Evolutionary conservation across 2,888 invertebrate genomes (phyloP).

Genomic region (Acrobasis suavella): DNA sequence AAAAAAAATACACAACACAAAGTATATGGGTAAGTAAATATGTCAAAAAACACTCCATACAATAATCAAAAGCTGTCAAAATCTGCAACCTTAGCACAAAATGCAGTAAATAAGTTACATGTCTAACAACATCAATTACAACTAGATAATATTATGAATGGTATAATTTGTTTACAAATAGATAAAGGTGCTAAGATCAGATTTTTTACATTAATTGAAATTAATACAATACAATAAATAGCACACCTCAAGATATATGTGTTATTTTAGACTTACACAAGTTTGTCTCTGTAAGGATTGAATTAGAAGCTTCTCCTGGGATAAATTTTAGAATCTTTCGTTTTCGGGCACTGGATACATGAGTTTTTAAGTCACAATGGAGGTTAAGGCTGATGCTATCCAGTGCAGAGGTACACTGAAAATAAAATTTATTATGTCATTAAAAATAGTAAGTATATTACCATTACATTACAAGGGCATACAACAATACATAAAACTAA

Average conservation of each 20-base stretch:
- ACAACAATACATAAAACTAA: too few species aligned
- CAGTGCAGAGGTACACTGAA: constrained; percentile 74
- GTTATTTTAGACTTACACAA: constrained; percentile 54
- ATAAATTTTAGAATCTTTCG: constrained; percentile 44
- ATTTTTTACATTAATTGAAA: constrained; percentile 49
- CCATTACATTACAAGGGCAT: background rate
- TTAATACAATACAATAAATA: constrained; percentile 47
- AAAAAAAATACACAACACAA: constrained; percentile 57
- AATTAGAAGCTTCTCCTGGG: constrained; percentile 58
- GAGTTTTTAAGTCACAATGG: constrained; percentile 36
- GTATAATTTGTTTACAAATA: constrained; percentile 31
- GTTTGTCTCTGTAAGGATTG: constrained; percentile 55
- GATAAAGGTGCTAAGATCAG: constrained; percentile 61
- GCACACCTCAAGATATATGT: constrained; percentile 46
- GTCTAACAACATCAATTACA: constrained; percentile 39
- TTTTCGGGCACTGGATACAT: constrained; percentile 60
- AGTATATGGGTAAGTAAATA: constrained; percentile 54
- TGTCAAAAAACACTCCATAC: constrained; percentile 73
- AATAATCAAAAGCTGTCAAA: constrained; percentile 58
- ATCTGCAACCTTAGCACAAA: constrained; percentile 64
- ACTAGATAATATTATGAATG: constrained; percentile 33
- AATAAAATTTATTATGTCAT: constrained; percentile 42
- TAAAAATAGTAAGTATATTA: constrained; percentile 5
- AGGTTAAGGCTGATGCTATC: constrained; percentile 60
- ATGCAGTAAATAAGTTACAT: constrained; percentile 43